phyloP scores from a whole-genome alignment of 2,113 vertebrate species.

The Bubo bubo region DNA sequence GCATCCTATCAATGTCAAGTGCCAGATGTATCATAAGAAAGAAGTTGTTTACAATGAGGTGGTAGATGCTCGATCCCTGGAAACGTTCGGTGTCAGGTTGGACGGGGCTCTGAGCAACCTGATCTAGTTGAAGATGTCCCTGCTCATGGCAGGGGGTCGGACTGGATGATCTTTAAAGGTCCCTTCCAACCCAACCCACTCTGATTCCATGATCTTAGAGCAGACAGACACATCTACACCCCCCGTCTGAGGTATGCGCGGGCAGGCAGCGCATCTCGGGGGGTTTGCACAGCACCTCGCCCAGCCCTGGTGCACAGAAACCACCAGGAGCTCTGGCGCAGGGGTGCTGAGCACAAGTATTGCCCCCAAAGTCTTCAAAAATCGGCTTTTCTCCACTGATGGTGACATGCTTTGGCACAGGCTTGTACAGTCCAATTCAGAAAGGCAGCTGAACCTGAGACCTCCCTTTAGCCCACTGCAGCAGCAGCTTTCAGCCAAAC shows the following conservation, averaged over 20 bases:
- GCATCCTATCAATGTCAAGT: neutral
- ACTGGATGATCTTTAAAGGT: neutral
- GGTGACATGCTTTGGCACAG: neutral
- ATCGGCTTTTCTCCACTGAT: too few relatives aligned
- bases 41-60: neutral
- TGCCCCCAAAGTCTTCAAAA: neutral
- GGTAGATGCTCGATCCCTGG: neutral
- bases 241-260: too few relatives aligned
- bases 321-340: neutral
- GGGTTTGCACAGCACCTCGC: neutral
- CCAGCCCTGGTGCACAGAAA: neutral
- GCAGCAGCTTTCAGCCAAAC: neutral
- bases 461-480: neutral
- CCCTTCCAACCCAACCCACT: neutral
- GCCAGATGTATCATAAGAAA: neutral
- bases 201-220: neutral
- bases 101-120: neutral
- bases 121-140: neutral
- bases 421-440: neutral
- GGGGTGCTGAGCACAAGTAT: neutral
- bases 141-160: neutral
- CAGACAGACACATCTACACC: neutral
- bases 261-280: neutral
- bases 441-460: neutral
- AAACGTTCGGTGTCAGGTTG: neutral